Evolutionary conservation across 1,140 invertebrate species (phyloP), one percentile per base, ranked within the genome.

Genomic region (Paramacrobiotus metropolitanus): DNA sequence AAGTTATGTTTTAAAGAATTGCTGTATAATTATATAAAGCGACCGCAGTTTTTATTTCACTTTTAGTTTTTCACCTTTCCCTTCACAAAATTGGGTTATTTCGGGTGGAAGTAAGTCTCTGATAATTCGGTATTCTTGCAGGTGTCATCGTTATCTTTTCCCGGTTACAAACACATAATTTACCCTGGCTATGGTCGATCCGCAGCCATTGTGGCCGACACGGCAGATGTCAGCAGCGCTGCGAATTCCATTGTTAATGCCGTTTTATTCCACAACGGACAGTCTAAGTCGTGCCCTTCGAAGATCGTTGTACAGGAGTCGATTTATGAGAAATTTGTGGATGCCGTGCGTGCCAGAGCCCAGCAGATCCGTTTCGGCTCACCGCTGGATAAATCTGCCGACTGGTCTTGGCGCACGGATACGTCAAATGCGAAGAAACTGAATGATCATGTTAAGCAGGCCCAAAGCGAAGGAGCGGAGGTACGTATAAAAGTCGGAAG

Each of bases 171-270:
- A n/a, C n/a, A n/a, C n/a, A n/a, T n/a, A n/a, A n/a, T n/a, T n/a
- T n/a, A n/a, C n/a, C n/a, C n/a, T n/a, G n/a, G n/a, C n/a, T n/a
- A n/a, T n/a, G n/a, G n/a, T 40, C 34, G 48, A 15, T 55, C 72
- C 31, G 70, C 75, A 2, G 73, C 79, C 59, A 69, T 80, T 59
- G 72, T 81, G 60, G 80, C 77, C 71, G 78, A 80, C 60, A 70
- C 71, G 59, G 75, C 77, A 24, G 79, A 81, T 70, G 63, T 80
- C 31, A 77, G 80, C 71, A 79, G 78, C 61, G 76, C 78, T 20
- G 75, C 77, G 59, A 76, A 80, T 64, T 71, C 71, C 30, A 69
- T 78, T 2, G 70, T 79, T 18, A 73, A 77, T 66, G 75, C 75
- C 20, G 70, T 77, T 34, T 78, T 75, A 72, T 76, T 74, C 61